phyloP scores from a whole-genome alignment of 1,140 invertebrate genomes.

The Caenorhabditis remanei region DNA sequence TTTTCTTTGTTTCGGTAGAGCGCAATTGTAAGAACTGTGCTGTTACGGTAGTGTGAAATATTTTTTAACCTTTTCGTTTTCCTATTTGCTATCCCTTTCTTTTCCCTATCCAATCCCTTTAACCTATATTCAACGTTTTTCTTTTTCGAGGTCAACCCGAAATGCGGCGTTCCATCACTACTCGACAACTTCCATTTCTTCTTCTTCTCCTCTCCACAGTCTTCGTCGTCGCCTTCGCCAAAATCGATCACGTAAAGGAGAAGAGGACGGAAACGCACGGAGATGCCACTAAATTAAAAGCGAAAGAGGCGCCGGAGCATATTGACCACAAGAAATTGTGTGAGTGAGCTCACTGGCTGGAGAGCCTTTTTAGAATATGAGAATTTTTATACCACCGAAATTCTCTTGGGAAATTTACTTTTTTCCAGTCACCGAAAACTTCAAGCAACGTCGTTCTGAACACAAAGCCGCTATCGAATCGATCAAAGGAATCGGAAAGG shows the following conservation, averaged over 20 bases:
- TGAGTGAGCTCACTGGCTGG: not conserved
- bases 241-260: slow-evolving; percentile 46
- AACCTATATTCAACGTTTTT: not conserved
- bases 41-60: no score
- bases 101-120: not conserved
- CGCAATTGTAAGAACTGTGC: no score
- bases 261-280: not conserved
- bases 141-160: not conserved
- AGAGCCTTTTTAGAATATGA: not conserved
- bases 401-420: not conserved
- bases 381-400: no score
- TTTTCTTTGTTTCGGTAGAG: no score
- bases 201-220: not conserved
- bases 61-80: no score
- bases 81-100: not conserved
- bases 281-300: slow-evolving; percentile 24
- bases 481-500: slow-evolving; percentile 48
- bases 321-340: slow-evolving; percentile 31
- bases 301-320: slow-evolving; percentile 32
- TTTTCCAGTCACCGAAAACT: slow-evolving; percentile 42
- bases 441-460: slow-evolving; percentile 10
- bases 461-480: slow-evolving; percentile 45
- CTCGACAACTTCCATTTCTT: not conserved
- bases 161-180: not conserved
- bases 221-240: slow-evolving; percentile 14